Evolutionary conservation across 2,113 vertebrate genomes (phyloP).

Genomic region (Neotoma lepida): DNA sequence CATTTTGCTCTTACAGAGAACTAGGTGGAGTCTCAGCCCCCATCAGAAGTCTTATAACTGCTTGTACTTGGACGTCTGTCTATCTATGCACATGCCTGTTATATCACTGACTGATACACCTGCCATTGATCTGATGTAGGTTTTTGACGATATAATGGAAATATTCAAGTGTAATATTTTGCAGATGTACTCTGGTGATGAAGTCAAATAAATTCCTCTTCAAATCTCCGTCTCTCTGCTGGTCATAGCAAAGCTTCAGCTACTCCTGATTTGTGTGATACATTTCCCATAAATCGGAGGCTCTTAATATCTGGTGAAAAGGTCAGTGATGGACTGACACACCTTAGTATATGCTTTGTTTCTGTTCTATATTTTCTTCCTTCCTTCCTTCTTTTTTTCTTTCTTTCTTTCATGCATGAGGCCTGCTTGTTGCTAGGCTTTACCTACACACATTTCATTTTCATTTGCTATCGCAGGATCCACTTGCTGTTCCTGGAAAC

Average conservation of each 20-base stretch:
- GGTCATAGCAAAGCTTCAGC: background rate
- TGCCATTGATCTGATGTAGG: too few relatives aligned
- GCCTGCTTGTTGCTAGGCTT: background rate
- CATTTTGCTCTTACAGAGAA: background rate
- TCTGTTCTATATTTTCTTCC: background rate
- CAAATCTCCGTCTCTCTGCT: background rate
- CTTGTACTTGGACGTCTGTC: background rate
- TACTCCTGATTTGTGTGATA: background rate
- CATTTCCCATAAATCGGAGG: background rate
- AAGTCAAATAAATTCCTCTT: background rate
- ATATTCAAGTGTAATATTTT: background rate
- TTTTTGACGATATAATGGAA: background rate
- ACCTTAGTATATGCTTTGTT: background rate
- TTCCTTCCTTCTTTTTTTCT: too few relatives aligned
- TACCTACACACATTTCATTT: background rate
- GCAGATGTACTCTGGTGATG: background rate
- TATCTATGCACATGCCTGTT: background rate
- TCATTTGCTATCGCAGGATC: background rate
- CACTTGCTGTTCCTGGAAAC: background rate
- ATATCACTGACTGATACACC: background rate
- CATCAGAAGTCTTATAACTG: background rate
- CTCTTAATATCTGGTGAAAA: background rate
- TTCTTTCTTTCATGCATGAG: background rate
- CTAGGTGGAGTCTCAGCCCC: background rate
- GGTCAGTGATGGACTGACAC: background rate